These are phyloP conservation scores for Ephydatia muelleri DNA, from an alignment of 37 sponge, comb jelly and placozoan genomes.

Conservation along the genomic window DNA sequence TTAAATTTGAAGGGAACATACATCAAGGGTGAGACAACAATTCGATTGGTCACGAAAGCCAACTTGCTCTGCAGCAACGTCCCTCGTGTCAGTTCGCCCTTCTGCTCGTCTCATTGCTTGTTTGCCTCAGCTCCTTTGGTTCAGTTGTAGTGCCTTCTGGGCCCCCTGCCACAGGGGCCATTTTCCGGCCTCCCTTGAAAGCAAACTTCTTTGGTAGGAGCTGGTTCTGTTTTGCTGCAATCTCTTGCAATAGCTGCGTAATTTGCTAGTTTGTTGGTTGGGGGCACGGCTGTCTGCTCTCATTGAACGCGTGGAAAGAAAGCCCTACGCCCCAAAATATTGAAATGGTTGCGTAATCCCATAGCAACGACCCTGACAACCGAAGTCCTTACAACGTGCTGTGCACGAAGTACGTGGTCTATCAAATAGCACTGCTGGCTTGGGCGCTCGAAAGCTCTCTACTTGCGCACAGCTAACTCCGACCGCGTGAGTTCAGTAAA, in stretches of 20 bases:
- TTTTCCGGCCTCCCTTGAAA: slow-evolving; percentile 58
- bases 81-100: slow-evolving; percentile 16
- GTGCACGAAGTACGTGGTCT: too few relatives aligned
- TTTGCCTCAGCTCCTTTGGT: not conserved
- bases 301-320: too few relatives aligned
- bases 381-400: too few relatives aligned
- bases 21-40: not conserved
- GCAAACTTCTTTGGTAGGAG: slow-evolving; percentile 84
- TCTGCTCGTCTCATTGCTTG: not conserved
- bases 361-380: too few relatives aligned
- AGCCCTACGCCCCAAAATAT: too few relatives aligned
- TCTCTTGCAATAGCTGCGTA: slow-evolving; percentile 9
- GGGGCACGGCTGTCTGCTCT: too few relatives aligned
- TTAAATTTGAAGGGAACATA: not conserved
- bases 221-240: slow-evolving; percentile 24
- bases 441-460: too few relatives aligned
- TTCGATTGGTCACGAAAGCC: not conserved
- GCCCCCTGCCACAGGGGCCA: not conserved
- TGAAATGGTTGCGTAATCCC: too few relatives aligned
- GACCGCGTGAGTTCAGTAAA: too few relatives aligned
- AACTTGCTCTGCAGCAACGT: slow-evolving; percentile 7
- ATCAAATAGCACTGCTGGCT: too few relatives aligned
- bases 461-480: too few relatives aligned
- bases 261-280: slow-evolving; percentile 25
- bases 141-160: not conserved